Conservation (phyloP, 2,888 invertebrate genomes). For the Hemicrepidius hirtus region DNA sequence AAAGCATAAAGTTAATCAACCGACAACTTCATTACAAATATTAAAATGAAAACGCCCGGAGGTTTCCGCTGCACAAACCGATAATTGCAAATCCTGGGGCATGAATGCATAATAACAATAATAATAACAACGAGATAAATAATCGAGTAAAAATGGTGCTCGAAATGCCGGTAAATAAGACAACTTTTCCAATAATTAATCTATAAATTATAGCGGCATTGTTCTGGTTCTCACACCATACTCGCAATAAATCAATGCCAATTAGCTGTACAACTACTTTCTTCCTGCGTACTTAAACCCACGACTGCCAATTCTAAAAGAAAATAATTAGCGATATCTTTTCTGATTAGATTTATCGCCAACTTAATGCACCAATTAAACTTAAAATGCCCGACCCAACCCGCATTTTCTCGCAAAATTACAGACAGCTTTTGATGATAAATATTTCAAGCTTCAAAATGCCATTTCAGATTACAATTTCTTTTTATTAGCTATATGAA, state of each 20-base stretch:
- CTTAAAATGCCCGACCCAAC: slow-evolving; percentile 48
- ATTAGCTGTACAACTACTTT: slow-evolving; percentile 58
- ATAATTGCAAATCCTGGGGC: slow-evolving; percentile 24
- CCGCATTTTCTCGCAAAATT: slow-evolving; percentile 29
- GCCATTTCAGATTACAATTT: not conserved
- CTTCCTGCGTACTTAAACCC: slow-evolving; percentile 57
- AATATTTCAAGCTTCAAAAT: slow-evolving; percentile 1
- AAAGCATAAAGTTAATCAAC: slow-evolving; percentile 26
- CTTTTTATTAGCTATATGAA: not conserved
- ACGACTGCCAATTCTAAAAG: slow-evolving; percentile 56
- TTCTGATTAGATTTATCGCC: slow-evolving; percentile 54
- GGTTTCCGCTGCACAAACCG: slow-evolving; percentile 23
- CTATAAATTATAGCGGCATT: slow-evolving; percentile 59
- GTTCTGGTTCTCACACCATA: slow-evolving; percentile 59
- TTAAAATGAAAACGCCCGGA: slow-evolving; percentile 26
- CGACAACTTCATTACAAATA: slow-evolving; percentile 31
- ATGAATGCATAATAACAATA: slow-evolving; percentile 35
- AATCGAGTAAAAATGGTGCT: not conserved
- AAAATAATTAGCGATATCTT: slow-evolving; percentile 59
- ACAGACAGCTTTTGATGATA: slow-evolving; percentile 27
- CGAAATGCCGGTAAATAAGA: slow-evolving; percentile 36
- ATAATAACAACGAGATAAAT: slow-evolving; percentile 18
- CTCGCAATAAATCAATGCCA: slow-evolving; percentile 60
- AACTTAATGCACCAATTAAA: slow-evolving; percentile 55
- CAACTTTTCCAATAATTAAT: slow-evolving; percentile 57